Evolutionary conservation across 1,140 invertebrate species (phyloP).

Genomic region (Polypedilum vanderplanki): DNA sequence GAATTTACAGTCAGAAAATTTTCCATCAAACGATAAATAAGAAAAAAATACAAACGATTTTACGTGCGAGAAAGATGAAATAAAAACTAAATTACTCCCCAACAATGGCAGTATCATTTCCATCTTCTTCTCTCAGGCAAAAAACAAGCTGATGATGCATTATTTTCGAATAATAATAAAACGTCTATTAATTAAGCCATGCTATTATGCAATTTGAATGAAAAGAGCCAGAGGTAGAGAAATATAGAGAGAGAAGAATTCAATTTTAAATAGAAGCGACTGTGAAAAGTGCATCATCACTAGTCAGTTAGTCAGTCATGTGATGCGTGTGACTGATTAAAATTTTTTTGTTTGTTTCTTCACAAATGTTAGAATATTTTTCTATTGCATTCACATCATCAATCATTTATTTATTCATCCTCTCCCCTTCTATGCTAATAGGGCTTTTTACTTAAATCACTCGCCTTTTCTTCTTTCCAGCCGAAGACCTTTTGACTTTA

Average conservation of each 20-base stretch:
- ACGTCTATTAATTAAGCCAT: slow-evolving; percentile 7
- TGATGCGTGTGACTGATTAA: slow-evolving; percentile 5
- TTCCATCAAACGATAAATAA: not conserved
- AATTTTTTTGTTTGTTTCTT: not conserved
- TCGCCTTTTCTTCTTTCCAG: not conserved
- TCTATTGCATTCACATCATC: slow-evolving; percentile 8
- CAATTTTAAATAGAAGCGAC: not conserved
- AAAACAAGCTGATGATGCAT: too few relatives aligned
- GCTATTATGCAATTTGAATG: slow-evolving; percentile 13
- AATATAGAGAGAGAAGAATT: not conserved
- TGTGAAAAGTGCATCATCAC: not conserved
- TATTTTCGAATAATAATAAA: not conserved
- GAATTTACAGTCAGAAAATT: slow-evolving; percentile 33
- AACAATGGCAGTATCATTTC: not conserved
- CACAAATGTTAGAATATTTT: not conserved
- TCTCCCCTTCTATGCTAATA: not conserved
- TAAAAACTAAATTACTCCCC: too few relatives aligned
- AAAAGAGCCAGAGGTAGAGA: not conserved
- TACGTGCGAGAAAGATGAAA: too few relatives aligned
- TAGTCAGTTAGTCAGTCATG: not conserved
- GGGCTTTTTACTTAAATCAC: not conserved
- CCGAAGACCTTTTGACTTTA: slow-evolving; percentile 1
- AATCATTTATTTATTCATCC: slow-evolving; percentile 19
- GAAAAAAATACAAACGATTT: too few relatives aligned
- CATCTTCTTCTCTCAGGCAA: too few relatives aligned